A percentile compares a stretch with the other conserved stretches of the same genome.
Conservation (phyloP, 64 coral and sea anemone genomes). For the Orbicella faveolata region DNA sequence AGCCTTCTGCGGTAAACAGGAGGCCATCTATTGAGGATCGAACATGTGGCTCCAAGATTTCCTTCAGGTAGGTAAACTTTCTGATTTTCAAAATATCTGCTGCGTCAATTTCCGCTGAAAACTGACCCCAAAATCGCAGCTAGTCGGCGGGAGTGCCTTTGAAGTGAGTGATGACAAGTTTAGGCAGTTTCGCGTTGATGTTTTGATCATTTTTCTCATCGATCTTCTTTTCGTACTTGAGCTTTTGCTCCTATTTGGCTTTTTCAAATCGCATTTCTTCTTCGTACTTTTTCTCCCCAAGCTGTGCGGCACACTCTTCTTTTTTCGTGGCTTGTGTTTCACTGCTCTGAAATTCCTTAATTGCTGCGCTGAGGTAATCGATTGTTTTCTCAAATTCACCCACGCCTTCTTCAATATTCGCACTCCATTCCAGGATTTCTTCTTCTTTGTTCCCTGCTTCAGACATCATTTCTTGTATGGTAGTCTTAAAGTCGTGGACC, state of each 20-base stretch:
- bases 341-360: background rate
- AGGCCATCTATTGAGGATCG: conserved; percentile 23
- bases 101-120: conserved; percentile 43
- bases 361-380: background rate
- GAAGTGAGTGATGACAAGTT: background rate
- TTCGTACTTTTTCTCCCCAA: background rate
- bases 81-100: conserved; percentile 32
- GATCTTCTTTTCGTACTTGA: conserved; percentile 3
- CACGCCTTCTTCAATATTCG: background rate
- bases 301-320: background rate
- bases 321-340: background rate
- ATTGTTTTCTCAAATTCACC: background rate
- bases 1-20: conserved; percentile 29
- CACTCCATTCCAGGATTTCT: background rate
- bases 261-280: conserved; percentile 17
- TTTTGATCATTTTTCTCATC: background rate
- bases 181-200: background rate
- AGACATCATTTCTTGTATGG: background rate
- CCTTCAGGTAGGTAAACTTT: conserved; percentile 60
- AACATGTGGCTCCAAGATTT: conserved; percentile 30
- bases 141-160: background rate
- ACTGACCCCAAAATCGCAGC: conserved; percentile 34
- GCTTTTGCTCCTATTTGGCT: conserved; percentile 9
- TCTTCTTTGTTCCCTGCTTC: background rate
- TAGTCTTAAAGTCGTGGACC: too few species aligned